Conservation (phyloP, 1,140 invertebrate species). For the Radopholus similis region DNA sequence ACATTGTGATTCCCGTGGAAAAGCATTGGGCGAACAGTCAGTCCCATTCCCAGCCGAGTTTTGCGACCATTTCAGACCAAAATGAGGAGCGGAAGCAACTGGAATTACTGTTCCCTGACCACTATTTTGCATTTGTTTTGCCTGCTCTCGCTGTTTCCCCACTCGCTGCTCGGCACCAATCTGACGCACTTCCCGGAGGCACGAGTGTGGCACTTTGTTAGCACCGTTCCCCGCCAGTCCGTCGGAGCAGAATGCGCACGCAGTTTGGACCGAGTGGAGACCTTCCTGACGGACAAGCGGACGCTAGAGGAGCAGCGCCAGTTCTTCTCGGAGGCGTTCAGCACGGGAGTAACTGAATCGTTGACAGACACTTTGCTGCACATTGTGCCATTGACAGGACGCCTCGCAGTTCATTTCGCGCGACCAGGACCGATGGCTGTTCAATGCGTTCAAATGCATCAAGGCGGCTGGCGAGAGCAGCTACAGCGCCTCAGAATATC, state of each 20-base stretch:
- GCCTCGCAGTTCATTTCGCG: constrained; percentile 36
- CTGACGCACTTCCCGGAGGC: constrained; percentile 32
- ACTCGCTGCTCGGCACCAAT: constrained; percentile 19
- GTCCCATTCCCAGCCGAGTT: too few relatives aligned
- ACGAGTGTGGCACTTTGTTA: constrained; percentile 35
- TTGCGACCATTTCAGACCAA: too few relatives aligned
- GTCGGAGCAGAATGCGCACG: constrained; percentile 29
- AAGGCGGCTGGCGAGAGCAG: constrained; percentile 54
- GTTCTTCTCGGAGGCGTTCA: constrained; percentile 35
- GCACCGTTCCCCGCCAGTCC: constrained; percentile 21
- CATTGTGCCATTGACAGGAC: constrained; percentile 7
- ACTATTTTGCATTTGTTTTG: background rate
- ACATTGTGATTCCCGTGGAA: too few relatives aligned
- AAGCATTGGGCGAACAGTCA: too few relatives aligned
- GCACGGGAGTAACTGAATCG: constrained; percentile 23
- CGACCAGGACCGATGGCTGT: constrained; percentile 59
- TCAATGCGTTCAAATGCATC: constrained; percentile 56
- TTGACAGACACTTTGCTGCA: background rate
- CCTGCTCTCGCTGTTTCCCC: background rate
- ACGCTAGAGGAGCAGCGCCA: constrained; percentile 39
- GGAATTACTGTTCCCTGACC: background rate
- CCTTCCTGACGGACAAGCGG: constrained; percentile 30
- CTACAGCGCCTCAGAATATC: constrained; percentile 55
- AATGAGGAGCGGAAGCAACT: too few relatives aligned
- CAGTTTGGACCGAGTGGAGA: constrained; percentile 39